Evolutionary conservation across 1,140 invertebrate species (phyloP), one percentile per base, ranked within the genome.

Genomic region (Kradibia gibbosae): DNA sequence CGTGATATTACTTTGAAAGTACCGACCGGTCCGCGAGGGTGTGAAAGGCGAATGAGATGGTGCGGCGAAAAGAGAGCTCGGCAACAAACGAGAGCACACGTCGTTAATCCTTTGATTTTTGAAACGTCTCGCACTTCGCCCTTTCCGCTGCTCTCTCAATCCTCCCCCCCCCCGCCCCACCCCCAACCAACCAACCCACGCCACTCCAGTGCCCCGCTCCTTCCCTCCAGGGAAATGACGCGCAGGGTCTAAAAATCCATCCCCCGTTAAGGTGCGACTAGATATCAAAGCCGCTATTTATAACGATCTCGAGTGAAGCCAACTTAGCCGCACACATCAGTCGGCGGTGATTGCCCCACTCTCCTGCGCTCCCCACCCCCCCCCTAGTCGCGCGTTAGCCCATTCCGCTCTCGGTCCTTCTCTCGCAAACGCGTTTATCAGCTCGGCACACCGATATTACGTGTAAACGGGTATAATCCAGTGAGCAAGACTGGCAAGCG

Each of bases 221-320:
- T 42, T 60, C 8, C 57, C 78, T n/a, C 70, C 22, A 31, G 78
- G 70, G 76, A 70, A 34, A 71, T 45, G 71, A 8, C 28, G 34
- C 22, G 79, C 71, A 57, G 87, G 80, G 42, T 45, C 13, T 45
- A 13, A 36, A 82, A 78, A 85, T 81, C 82, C 85, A 84, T 85
- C 86, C 87, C 84, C 78, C n/a, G 80, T 81, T 60, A 86, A 85
- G 86, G 86, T 84, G 82, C 84, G 86, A 89, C 85, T 87, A 88
- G 86, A 88, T 89, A 89, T 90, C 89, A 90, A 89, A 89, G 88
- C 88, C 88, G 85, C 87, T 89, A 89, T 90, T 90, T 90, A 90
- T 89, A 90, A 90, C 88, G 87, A 88, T 84, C 84, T 25, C 25
- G 53, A 60, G 70, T 10, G n/a, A 65, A 75, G 72, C 42, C 39